Evolutionary conservation across 2,113 vertebrate genomes (phyloP).

Genomic region (Anguilla japonica): DNA sequence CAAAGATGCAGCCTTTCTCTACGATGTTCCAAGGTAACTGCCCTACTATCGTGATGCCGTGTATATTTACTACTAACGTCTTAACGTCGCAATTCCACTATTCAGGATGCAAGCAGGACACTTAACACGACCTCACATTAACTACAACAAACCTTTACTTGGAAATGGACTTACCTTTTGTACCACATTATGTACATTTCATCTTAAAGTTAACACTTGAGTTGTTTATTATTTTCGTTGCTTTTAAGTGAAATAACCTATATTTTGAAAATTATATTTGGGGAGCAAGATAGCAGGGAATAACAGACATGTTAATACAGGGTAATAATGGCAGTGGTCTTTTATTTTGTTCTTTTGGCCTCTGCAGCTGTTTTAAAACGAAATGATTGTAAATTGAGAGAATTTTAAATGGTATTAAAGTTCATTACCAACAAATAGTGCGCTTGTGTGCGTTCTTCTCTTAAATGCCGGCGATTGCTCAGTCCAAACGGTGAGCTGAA

Average conservation of each 20-base stretch:
- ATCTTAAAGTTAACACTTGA: neutral
- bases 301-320: neutral
- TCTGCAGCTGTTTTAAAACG: slow-evolving; percentile 12
- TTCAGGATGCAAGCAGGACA: neutral
- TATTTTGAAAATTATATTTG: neutral
- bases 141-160: neutral
- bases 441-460: neutral
- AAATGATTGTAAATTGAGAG: slow-evolving; percentile 23
- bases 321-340: neutral
- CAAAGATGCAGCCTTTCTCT: neutral
- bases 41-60: neutral
- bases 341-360: neutral
- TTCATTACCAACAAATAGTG: slow-evolving; percentile 19
- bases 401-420: slow-evolving; percentile 18
- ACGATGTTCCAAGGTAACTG: neutral
- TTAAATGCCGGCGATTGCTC: neutral
- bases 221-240: neutral
- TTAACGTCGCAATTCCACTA: neutral
- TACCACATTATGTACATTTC: neutral
- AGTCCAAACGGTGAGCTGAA: neutral
- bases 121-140: neutral
- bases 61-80: slow-evolving; percentile 1
- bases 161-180: neutral
- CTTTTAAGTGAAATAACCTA: neutral
- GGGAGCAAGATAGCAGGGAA: neutral